Conservation (phyloP, 2,888 invertebrate genomes). For the Chirona hameri region DNA sequence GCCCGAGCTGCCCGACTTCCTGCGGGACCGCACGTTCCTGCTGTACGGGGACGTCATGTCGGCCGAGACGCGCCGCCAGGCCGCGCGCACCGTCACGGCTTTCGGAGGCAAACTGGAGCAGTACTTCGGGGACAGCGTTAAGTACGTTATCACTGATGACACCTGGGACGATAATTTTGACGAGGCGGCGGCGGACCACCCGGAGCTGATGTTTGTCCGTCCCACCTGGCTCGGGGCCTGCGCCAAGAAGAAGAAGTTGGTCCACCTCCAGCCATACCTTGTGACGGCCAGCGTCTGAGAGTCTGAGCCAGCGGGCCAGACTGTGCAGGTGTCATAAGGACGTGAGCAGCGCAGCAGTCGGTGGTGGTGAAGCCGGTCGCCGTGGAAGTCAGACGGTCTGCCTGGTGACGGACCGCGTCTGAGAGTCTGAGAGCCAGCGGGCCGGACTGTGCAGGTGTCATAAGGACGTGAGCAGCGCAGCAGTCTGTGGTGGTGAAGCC, state of each 20-base stretch:
- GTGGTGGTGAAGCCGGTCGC: too few relatives aligned
- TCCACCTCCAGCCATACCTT: neutral
- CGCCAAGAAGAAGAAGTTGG: neutral
- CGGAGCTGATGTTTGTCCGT: neutral
- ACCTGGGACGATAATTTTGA: neutral
- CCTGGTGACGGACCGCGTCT: too few relatives aligned
- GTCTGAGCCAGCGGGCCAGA: too few relatives aligned
- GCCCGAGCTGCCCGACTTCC: slow-evolving; percentile 1
- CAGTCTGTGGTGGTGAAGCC: too few relatives aligned
- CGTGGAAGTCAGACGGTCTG: too few relatives aligned
- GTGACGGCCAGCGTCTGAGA: neutral
- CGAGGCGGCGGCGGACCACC: neutral
- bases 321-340: too few relatives aligned
- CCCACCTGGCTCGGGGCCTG: neutral
- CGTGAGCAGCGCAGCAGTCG: too few relatives aligned
- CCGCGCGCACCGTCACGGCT: neutral
- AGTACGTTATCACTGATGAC: neutral
- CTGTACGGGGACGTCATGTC: slow-evolving; percentile 8
- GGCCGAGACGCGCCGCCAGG: neutral
- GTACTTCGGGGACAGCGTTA: neutral
- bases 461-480: too few relatives aligned
- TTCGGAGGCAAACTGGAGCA: neutral
- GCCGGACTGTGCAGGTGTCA: too few relatives aligned
- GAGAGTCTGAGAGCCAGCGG: too few relatives aligned
- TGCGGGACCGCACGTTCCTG: neutral